Evolutionary conservation across 2,113 vertebrate species (phyloP), one percentile per base, ranked within the genome.

Genomic region (Macquaria australasica): DNA sequence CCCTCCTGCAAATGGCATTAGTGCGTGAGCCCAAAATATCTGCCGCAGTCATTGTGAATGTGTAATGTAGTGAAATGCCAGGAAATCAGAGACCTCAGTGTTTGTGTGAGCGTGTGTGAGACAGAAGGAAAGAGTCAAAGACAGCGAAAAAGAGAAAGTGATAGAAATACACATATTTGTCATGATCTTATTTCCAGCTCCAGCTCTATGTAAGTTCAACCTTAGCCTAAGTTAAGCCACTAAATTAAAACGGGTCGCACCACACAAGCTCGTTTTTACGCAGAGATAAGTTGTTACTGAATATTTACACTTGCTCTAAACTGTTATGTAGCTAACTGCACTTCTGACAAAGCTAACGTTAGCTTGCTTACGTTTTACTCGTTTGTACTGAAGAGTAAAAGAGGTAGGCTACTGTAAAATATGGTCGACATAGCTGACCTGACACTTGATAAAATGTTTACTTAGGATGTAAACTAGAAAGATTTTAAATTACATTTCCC

Each of bases 1-100:
- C 58, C 80, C 79, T 87, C 45, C 85, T 88, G 83, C 81, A 89
- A 86, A 92, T 82, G 53, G 82, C 82, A 87, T 91, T 81, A 86
- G 72, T 12, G 34, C 4, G 16, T 31, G 72, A 76, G 59, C 75
- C 74, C n/a, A 73, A 84, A 90, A 91, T 91, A 90, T 88, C 79
- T 85, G 67, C 63, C 1, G 73, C 56, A 70, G 80, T 67, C 76
- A 31, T 34, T 70, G 45, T 85, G 58, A 67, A 73, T 82, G 82
- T 51, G 67, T 87, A 78, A 89, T 85, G 84, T 34, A 20, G 82
- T 82, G 77, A 87, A 90, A 92, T 91, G 82, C 79, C 87, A 69
- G 87, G 71, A 90, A 90, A 73, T 88, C 75, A 82, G 79, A 86
- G 82, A 63, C 55, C 73, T 37, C 66, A 50, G 77, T 71, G 68